These are phyloP conservation scores for Orthonyx spaldingii DNA, from an alignment of 2,113 vertebrate species.

Conservation along the genomic window DNA sequence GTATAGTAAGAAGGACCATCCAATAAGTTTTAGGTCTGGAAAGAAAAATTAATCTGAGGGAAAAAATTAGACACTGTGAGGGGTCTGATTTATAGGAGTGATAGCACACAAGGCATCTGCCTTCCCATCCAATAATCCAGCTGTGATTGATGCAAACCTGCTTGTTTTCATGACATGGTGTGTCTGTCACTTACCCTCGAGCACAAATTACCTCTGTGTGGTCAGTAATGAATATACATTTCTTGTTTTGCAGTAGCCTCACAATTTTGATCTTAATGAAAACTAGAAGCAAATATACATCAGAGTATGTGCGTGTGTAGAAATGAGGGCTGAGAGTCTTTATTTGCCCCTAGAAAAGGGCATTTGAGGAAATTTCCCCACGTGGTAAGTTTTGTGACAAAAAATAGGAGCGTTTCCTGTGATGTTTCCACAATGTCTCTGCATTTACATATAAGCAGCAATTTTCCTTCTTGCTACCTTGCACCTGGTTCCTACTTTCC, in stretches of 20 bases:
- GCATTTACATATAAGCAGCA: background rate
- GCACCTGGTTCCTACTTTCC: background rate
- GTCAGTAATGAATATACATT: background rate
- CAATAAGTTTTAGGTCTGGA: background rate
- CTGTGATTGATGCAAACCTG: accelerated
- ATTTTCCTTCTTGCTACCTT: background rate
- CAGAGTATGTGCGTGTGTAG: background rate
- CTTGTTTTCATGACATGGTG: background rate
- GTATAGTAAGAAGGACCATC: background rate
- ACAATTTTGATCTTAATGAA: background rate
- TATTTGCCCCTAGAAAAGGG: background rate
- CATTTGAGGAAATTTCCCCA: background rate
- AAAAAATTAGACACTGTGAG: background rate
- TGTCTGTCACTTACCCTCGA: background rate
- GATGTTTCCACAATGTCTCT: background rate
- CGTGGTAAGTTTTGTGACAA: background rate
- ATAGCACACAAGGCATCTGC: background rate
- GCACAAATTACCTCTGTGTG: background rate
- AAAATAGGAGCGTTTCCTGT: background rate
- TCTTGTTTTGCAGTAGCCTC: background rate
- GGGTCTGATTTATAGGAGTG: background rate
- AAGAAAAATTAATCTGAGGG: background rate
- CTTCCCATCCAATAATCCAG: background rate
- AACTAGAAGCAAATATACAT: background rate
- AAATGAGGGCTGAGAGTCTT: background rate